These are phyloP conservation scores for Nesidiocoris tenuis DNA, from an alignment of 2,888 invertebrate species.

Conservation along the genomic window DNA sequence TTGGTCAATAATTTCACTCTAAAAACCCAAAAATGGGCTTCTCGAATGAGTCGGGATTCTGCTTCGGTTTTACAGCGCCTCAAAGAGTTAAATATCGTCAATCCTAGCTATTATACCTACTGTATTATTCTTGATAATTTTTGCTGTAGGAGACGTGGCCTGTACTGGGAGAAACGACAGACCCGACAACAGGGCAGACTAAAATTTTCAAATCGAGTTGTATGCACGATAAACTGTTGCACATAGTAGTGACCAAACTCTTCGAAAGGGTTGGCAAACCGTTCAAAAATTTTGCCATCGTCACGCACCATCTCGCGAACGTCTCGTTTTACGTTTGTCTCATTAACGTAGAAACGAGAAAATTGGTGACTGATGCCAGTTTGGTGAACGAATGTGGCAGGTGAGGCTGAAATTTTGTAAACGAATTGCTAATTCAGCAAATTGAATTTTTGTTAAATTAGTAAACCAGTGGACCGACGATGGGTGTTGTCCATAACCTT, in stretches of 20 bases:
- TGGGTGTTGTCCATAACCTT: too few relatives aligned
- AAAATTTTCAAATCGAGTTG: slow-evolving; percentile 7
- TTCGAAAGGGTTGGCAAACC: slow-evolving; percentile 10
- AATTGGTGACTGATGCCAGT: slow-evolving; percentile 3
- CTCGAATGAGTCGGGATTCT: too few relatives aligned
- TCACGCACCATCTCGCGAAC: slow-evolving; percentile 7
- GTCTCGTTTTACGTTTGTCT: slow-evolving; percentile 12
- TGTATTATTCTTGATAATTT: not conserved
- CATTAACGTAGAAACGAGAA: slow-evolving; percentile 9
- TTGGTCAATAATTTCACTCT: not conserved
- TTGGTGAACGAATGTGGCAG: slow-evolving; percentile 30
- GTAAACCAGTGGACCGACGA: too few relatives aligned
- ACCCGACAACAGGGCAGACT: not conserved
- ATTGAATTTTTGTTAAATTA: not conserved
- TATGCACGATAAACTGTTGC: not conserved
- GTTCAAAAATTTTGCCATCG: slow-evolving; percentile 9
- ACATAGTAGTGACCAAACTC: slow-evolving; percentile 1
- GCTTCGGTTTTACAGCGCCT: too few relatives aligned
- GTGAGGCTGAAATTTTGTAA: not conserved
- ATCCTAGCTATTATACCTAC: too few relatives aligned
- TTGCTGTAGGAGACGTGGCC: slow-evolving; percentile 13
- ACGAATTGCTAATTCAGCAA: not conserved
- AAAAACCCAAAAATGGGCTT: too few relatives aligned
- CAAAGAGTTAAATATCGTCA: too few relatives aligned
- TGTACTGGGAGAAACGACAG: not conserved